These are phyloP conservation scores for Liolophura sinensis DNA, from an alignment of 1,140 invertebrate species.

Conservation along the genomic window DNA sequence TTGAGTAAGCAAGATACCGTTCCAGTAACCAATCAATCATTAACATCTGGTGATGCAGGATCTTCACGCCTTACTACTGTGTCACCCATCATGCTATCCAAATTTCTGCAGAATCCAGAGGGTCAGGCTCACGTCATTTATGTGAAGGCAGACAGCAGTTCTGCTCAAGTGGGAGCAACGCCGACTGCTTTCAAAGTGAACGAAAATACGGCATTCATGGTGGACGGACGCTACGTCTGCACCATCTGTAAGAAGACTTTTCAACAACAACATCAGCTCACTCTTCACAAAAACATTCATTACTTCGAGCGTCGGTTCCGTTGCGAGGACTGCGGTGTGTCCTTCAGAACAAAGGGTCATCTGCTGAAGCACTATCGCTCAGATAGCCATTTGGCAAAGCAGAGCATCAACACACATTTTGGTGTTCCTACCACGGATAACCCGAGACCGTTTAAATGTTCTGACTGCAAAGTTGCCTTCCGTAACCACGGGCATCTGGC, in stretches of 20 bases:
- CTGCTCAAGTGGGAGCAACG: constrained; percentile 12
- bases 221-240: constrained; percentile 80
- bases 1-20: no score
- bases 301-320: constrained; percentile 91
- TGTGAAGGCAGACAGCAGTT: constrained; percentile 6
- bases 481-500: constrained; percentile 94
- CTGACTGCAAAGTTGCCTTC: constrained; percentile 94
- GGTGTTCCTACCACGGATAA: constrained; percentile 72
- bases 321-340: constrained; percentile 69
- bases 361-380: constrained; percentile 68
- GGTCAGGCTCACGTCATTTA: background rate
- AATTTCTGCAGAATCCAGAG: no score
- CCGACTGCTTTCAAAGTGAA: constrained; percentile 17
- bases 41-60: no score
- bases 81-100: no score
- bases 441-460: constrained; percentile 92
- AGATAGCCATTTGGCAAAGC: constrained; percentile 88
- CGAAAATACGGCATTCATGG: constrained; percentile 2
- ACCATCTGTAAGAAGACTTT: constrained; percentile 89
- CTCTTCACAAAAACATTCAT: constrained; percentile 93
- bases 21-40: no score
- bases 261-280: constrained; percentile 84
- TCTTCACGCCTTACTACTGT: no score
- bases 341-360: constrained; percentile 16
- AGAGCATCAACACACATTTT: constrained; percentile 51